Evolutionary conservation across 2,797 vertebrate species (phyloP), one percentile per base, ranked within the genome.

Genomic region (Apogon hyalosoma): DNA sequence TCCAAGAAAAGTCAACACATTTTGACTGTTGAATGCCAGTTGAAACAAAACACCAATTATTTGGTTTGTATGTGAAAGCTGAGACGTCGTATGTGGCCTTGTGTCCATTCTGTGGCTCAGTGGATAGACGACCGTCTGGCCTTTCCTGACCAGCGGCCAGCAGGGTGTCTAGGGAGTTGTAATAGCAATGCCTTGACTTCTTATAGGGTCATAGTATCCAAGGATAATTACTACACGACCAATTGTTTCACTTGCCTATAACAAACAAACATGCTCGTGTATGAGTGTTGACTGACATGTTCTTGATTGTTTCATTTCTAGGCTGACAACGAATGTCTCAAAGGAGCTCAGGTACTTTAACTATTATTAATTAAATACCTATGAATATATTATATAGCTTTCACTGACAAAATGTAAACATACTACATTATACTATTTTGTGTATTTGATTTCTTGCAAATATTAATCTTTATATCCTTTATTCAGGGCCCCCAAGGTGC

Each of bases 271-370:
- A 11, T 58, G 38, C 56, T 42, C 48, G 3, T 2, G 0, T 19
- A 18, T 14, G 21, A 67, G 19, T 19, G 11, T 14, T 57, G 31
- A 70, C 50, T 57, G 5, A 75, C 58, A 19, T 46, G 46, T 58
- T 59, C 31, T 50, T 57, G 11, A 21, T 40, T 75, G 12, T 63
- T 61, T 75, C 6, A 39, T 62, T 90, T 43, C 39, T 75, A 93
- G 91, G 76, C 63, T 62, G 78, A 88, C 48, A 82, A 69, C 15
- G 79, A 85, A 56, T 85, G 77, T 57, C 50, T 75, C 56, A 93
- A 93, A 76, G 92, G 92, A 77, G 84, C 93, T 57, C 87, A 91
- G 89, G 93, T 94, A 92, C 61, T 21, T 21, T 21, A 28, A 28
- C 24, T 28, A 28, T 28, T 28, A 3, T 28, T 28, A 28, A 28